Percentiles rank a stretch among this genome's conserved stretches.
These are phyloP conservation scores for Leptinotarsa juncta DNA, from an alignment of 2,888 invertebrate species.

Conservation along the genomic window DNA sequence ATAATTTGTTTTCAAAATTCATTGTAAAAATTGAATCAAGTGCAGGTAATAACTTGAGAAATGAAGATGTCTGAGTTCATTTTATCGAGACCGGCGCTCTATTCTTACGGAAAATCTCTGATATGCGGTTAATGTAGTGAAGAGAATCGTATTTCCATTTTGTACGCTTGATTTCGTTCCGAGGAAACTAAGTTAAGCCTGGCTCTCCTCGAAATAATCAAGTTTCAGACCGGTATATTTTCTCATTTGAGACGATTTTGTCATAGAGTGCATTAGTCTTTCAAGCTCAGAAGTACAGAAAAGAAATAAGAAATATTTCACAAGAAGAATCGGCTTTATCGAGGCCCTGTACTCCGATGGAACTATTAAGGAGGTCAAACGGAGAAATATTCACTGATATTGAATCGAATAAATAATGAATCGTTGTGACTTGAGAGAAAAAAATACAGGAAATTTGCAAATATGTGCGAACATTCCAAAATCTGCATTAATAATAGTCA, in stretches of 20 bases:
- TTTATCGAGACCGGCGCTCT: constrained; percentile 13
- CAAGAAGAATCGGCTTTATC: background rate
- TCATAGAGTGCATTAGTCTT: background rate
- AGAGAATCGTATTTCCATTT: constrained; percentile 57
- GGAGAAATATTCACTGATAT: too few species aligned
- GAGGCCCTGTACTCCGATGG: too few species aligned
- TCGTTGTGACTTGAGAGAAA: too few species aligned
- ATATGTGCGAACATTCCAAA: too few species aligned
- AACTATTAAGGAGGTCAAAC: too few species aligned
- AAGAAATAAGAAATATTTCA: background rate
- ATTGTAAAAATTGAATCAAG: constrained; percentile 5
- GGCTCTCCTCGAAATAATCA: constrained; percentile 48
- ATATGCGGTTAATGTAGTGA: constrained; percentile 56
- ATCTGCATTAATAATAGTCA: too few species aligned
- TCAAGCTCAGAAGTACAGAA: background rate
- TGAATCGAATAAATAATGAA: too few species aligned
- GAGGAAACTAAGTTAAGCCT: constrained; percentile 53
- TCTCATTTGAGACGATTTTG: constrained; percentile 29
- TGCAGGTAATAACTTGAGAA: constrained; percentile 29
- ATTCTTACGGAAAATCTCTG: constrained; percentile 49
- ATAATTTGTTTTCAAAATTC: background rate
- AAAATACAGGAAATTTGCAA: too few species aligned
- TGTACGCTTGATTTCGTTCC: constrained; percentile 52
- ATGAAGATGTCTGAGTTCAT: constrained; percentile 30
- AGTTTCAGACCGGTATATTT: constrained; percentile 47